Evolutionary conservation across 2,888 invertebrate genomes (phyloP), one percentile per base, ranked within the genome.

Genomic region (Alviniconcha strummeri): DNA sequence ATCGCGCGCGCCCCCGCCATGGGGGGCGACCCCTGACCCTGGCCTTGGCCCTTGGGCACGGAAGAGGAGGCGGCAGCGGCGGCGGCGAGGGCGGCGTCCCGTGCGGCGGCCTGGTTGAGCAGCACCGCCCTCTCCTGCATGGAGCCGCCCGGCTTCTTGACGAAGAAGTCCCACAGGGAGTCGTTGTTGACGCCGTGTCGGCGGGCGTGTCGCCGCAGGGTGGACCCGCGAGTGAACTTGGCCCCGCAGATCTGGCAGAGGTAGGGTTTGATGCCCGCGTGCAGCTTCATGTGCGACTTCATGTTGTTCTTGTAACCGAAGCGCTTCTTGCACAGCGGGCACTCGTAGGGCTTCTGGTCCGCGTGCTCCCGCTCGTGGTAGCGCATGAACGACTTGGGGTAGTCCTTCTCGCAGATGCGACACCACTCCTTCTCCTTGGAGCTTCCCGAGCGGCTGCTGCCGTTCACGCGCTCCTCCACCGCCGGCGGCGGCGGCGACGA

Each of bases 231-330:
- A 0, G 92, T 92, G 80, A 92, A 92, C 85, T 90, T 90, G 17
- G 92, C 91, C 36, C 90, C 90, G 85, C 92, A 92, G 77, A 91
- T 88, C 83, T 89, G 89, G 84, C 92, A 92, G 83, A 90, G 90
- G 86, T 91, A 90, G 11, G 91, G 92, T 85, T 92, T 92, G 56
- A 91, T 88, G 71, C 92, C 92, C 55, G 89, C 90, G 83, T 92
- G 92, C 8, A 91, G 88, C 85, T 92, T 92, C 85, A 92, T 89
- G 84, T 92, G 92, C 8, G 91, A 91, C 86, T 92, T 92, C 91
- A 92, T 91, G 87, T 92, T 92, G 86, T 92, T 92, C 84, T 91
- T 90, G 88, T 92, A 92, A 75, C 92, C 92, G 86, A 92, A 92
- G 69, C 91, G 85, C 85, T 92, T 92, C 55, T 89, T 89, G 84